Percentiles rank a stretch among this genome's conserved stretches.
These are phyloP conservation scores for Zaprionus obscuricornis DNA, from an alignment of 2,888 invertebrate genomes.

Conservation along the genomic window DNA sequence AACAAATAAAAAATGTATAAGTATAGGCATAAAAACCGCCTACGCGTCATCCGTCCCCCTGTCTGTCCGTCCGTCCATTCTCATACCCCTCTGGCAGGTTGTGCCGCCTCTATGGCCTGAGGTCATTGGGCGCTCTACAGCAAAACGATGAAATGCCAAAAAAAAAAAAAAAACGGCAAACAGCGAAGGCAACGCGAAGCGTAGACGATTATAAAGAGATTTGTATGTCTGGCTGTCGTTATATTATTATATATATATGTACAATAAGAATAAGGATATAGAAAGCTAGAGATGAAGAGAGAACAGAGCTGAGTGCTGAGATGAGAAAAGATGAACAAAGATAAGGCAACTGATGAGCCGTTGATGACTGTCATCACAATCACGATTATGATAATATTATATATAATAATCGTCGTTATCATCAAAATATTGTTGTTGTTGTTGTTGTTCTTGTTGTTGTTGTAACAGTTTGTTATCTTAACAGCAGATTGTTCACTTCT, in stretches of 20 bases:
- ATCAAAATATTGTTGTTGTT: slow-evolving; percentile 38
- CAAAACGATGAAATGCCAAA: slow-evolving; percentile 1
- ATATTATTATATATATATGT: no score
- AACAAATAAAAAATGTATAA: slow-evolving; percentile 62
- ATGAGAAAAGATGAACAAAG: no score
- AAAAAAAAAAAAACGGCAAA: background rate
- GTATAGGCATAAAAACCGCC: slow-evolving; percentile 47
- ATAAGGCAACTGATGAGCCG: slow-evolving; percentile 58
- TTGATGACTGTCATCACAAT: slow-evolving; percentile 71
- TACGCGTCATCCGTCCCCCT: slow-evolving; percentile 3
- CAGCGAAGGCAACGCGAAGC: slow-evolving; percentile 24
- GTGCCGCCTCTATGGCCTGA: slow-evolving; percentile 28
- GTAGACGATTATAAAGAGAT: slow-evolving; percentile 70
- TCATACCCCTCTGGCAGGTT: slow-evolving; percentile 26
- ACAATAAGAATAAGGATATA: no score
- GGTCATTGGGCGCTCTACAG: slow-evolving; percentile 37
- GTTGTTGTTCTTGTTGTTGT: slow-evolving; percentile 22
- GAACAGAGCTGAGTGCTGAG: slow-evolving; percentile 10
- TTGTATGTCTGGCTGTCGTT: slow-evolving; percentile 54
- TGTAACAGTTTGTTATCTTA: background rate
- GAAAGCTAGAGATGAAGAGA: no score
- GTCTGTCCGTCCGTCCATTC: background rate
- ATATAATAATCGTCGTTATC: slow-evolving; percentile 49
- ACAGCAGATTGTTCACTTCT: slow-evolving; percentile 21
- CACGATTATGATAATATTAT: slow-evolving; percentile 68